phyloP scores from a whole-genome alignment of 2,113 vertebrate species.

The Maylandia zebra region DNA sequence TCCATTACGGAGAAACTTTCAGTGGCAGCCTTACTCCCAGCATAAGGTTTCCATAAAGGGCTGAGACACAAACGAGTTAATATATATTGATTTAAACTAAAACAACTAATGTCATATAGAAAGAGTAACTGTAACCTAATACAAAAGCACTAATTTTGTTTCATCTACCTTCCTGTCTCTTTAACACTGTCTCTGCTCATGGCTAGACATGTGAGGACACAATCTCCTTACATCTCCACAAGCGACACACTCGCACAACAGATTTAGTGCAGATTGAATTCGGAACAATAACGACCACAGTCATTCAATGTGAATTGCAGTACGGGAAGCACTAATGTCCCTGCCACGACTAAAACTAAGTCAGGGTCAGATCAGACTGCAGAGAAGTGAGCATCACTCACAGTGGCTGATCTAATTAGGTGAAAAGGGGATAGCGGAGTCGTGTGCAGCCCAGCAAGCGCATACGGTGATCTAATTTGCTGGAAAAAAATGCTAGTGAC shows the following conservation, averaged over 20 bases:
- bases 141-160: not conserved
- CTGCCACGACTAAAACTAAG: not conserved
- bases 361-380: not conserved
- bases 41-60: not conserved
- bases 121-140: not conserved
- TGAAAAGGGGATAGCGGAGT: not conserved
- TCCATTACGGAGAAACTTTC: constrained; percentile 23
- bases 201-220: constrained; percentile 1
- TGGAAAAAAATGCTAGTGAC: not conserved
- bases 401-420: constrained; percentile 23
- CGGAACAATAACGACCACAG: not conserved
- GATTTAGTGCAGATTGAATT: not conserved
- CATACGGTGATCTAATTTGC: constrained; percentile 20
- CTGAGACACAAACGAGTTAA: not conserved
- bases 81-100: constrained; percentile 17
- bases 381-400: not conserved
- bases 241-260: not conserved
- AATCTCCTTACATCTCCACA: not conserved
- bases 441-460: not conserved
- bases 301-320: not conserved
- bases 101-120: not conserved
- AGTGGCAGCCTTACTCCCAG: not conserved
- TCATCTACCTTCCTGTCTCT: not conserved
- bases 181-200: not conserved
- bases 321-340: not conserved